Conservation (phyloP, 1,140 invertebrate species). For the Scaptomyza pallida region DNA sequence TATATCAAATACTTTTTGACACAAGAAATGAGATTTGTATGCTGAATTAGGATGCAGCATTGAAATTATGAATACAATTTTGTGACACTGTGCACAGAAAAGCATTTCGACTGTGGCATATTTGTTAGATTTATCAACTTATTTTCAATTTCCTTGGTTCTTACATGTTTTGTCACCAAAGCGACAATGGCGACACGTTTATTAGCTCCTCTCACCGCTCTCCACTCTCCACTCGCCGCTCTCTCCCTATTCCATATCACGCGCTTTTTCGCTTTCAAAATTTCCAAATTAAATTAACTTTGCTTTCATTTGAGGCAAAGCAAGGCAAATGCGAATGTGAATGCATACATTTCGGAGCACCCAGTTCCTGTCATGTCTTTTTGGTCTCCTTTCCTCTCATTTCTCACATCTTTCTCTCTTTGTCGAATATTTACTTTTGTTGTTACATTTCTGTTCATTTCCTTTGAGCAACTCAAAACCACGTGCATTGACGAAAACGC, state of each 20-base stretch:
- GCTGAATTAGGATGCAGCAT: too few species aligned
- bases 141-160: constrained; percentile 63
- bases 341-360: constrained; percentile 27
- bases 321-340: constrained; percentile 22
- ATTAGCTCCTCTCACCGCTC: constrained; percentile 40
- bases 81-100: constrained; percentile 25
- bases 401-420: constrained; percentile 34
- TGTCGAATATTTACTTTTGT: constrained; percentile 67
- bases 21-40: too few species aligned
- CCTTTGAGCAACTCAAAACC: constrained; percentile 68
- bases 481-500: constrained; percentile 37
- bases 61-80: too few species aligned
- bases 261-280: constrained; percentile 56
- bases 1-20: too few species aligned
- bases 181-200: constrained; percentile 61
- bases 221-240: constrained; percentile 22
- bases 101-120: constrained; percentile 21
- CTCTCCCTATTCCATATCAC: too few species aligned
- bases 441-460: constrained; percentile 67
- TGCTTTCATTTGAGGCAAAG: constrained; percentile 65
- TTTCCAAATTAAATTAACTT: constrained; percentile 76
- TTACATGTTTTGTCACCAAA: constrained; percentile 53
- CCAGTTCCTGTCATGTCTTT: constrained; percentile 26
- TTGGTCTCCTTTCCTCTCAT: background rate
- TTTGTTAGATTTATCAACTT: constrained; percentile 53